phyloP scores from a whole-genome alignment of 2,113 vertebrate genomes.

The Cebus imitator region DNA sequence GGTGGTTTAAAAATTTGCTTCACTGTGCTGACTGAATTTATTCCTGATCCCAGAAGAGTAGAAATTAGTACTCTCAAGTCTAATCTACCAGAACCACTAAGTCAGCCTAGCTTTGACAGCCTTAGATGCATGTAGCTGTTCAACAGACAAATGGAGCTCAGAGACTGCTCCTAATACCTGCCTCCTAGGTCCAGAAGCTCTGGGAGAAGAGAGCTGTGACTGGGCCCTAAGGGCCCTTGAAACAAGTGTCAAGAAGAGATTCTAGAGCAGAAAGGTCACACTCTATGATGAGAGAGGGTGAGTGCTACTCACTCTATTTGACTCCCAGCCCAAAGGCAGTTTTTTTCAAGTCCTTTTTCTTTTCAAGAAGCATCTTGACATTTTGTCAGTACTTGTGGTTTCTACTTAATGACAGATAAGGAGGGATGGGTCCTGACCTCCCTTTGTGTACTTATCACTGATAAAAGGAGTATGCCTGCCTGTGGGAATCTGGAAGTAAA shows the following conservation, averaged over 20 bases:
- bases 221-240: background rate
- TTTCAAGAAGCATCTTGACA: constrained; percentile 9
- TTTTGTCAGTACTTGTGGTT: background rate
- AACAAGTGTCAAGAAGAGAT: background rate
- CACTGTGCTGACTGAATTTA: background rate
- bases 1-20: background rate
- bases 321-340: constrained; percentile 15
- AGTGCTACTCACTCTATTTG: background rate
- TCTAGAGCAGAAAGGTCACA: background rate
- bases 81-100: background rate
- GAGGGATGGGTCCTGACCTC: background rate
- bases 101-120: background rate
- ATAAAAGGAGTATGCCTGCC: background rate
- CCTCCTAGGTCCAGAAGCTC: background rate
- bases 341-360: background rate
- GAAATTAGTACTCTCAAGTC: background rate
- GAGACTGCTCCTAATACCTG: background rate
- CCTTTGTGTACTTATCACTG: background rate
- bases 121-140: background rate
- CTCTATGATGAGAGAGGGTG: background rate
- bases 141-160: background rate
- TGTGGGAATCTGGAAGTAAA: background rate
- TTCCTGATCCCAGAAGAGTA: background rate
- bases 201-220: background rate
- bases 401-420: background rate